These are phyloP conservation scores for Corvus moneduloides DNA, from an alignment of 2,113 vertebrate genomes.

Conservation along the genomic window DNA sequence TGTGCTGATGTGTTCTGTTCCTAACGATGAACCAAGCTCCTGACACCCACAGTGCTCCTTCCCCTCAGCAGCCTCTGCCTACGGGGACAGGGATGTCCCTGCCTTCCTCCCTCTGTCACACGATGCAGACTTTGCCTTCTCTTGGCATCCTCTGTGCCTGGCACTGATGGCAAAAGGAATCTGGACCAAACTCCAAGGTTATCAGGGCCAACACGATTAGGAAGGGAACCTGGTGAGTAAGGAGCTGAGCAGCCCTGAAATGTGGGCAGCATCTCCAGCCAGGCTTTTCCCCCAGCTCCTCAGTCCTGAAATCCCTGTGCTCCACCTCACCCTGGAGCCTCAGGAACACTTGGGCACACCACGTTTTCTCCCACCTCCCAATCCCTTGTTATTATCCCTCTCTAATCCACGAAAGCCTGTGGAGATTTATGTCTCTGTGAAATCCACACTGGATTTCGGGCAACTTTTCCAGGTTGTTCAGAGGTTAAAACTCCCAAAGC, in stretches of 20 bases:
- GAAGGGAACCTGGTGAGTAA: not conserved
- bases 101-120: not conserved
- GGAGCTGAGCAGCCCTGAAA: not conserved
- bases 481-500: rapidly evolving
- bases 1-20: not conserved
- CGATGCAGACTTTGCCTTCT: not conserved
- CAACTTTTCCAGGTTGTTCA: not conserved
- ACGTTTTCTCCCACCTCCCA: not conserved
- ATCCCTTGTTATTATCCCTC: not conserved
- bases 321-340: not conserved
- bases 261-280: not conserved
- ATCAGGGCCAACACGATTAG: not conserved
- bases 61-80: not conserved
- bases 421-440: not conserved
- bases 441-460: not conserved
- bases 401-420: not conserved
- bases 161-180: not conserved
- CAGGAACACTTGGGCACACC: not conserved
- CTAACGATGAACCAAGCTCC: not conserved
- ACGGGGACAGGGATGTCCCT: not conserved
- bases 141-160: not conserved
- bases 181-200: not conserved
- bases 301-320: not conserved
- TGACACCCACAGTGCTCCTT: not conserved
- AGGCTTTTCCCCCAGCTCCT: not conserved